Base-by-base conservation (phyloP, 1,140 invertebrate species). In the Drosophila obscura region DNA sequence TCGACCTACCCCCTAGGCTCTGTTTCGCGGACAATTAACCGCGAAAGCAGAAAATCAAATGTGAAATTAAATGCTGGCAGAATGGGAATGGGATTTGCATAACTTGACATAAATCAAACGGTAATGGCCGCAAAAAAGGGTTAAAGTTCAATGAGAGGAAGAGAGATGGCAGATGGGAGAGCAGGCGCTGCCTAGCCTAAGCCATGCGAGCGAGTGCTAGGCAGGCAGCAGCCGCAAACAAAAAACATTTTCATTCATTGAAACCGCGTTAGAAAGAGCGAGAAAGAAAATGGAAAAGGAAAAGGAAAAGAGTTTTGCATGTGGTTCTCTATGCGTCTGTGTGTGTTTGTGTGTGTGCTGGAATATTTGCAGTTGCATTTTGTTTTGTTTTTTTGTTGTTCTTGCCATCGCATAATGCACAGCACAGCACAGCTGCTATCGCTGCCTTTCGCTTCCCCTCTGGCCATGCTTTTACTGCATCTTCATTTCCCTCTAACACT, bases 221-320 rank as follows among this genome's bases (percentile, higher is more conserved):
- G n/a, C 9, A 44, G 22, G 35, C 28, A 15, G 22, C 35, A 45
- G 49, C 50, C 26, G n/a, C 28, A 53, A 13, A 44, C 50, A 80
- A 75, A 48, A 66, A 59, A 61, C 44, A 50, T 68, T 85, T 85
- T 77, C 80, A 82, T 82, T 79, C 80, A 82, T 82, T 71, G 60
- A 82, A 83, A 75, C 79, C 74, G 73, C 56, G 69, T 44, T 62
- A 56, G 44, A 53, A 31, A 41, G 71, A 46, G 19, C 2, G 31
- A 8, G 52, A 13, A 11, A 48, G 73, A 43, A 62, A 39, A 51
- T 49, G 46, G 19, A 59, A 60, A 72, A 16, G 73, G 45, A 62
- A 39, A 51, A 53, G 45, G 19, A 59, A 60, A 72, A 16, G 44
- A 41, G 55, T 66, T 68, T 68, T 22, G 49, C 28, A 39, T 19